Conservation (phyloP, 2,113 vertebrate genomes). For the Passer domesticus region DNA sequence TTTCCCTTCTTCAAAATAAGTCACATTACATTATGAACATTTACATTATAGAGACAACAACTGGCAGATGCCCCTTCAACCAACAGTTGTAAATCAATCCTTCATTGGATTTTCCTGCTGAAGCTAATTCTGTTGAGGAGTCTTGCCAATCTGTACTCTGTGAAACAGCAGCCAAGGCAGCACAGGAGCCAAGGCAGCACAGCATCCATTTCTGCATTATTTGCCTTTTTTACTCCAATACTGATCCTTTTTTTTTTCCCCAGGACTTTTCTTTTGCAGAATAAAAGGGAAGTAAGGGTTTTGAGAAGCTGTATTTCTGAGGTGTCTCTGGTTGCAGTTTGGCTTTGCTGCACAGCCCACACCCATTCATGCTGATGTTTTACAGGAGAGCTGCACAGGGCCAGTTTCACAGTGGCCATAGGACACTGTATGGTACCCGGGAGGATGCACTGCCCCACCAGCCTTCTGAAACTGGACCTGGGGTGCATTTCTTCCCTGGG, state of each 20-base stretch:
- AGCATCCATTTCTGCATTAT: background rate
- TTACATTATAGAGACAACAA: background rate
- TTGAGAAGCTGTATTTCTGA: background rate
- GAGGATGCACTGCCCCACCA: background rate
- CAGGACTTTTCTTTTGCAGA: background rate
- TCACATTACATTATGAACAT: background rate
- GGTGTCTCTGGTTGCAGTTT: background rate
- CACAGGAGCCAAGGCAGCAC: background rate
- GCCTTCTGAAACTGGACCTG: background rate
- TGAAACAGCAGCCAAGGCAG: background rate
- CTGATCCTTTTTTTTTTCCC: background rate
- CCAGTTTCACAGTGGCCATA: background rate
- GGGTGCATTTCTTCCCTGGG: background rate
- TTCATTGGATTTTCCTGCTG: background rate
- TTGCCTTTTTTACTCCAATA: background rate
- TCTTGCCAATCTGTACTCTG: background rate
- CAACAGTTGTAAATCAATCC: background rate
- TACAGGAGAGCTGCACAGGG: background rate
- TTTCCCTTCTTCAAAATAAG: background rate
- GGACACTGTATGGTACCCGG: rapidly evolving
- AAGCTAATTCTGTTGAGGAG: background rate
- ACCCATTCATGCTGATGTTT: background rate
- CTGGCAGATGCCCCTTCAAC: background rate
- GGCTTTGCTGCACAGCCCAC: background rate
- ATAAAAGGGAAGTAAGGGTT: background rate